Evolutionary conservation across 2,888 invertebrate species (phyloP).

Genomic region (Iphiclides podalirius): DNA sequence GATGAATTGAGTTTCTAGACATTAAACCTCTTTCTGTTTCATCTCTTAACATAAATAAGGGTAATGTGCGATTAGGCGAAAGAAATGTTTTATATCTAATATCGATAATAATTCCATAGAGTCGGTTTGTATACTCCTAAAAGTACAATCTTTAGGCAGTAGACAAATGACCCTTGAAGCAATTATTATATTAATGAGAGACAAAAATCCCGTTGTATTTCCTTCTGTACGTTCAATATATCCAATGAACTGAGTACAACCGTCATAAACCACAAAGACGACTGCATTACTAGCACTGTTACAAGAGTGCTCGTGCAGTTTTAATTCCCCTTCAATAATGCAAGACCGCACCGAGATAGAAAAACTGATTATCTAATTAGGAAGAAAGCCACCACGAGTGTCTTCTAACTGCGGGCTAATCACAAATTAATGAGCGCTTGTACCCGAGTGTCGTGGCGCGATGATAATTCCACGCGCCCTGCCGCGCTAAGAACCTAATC

Average conservation of each 20-base stretch:
- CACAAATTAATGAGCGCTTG: conserved; percentile 77
- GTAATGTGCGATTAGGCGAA: conserved; percentile 14
- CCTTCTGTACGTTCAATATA: too few relatives aligned
- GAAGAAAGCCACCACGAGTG: conserved; percentile 61
- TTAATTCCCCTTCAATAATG: conserved; percentile 17
- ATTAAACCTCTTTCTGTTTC: conserved; percentile 51
- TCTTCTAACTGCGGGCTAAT: conserved; percentile 71
- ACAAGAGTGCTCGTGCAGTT: conserved; percentile 5
- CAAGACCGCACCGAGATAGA: conserved; percentile 41
- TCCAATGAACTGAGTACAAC: too few relatives aligned
- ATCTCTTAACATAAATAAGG: conserved; percentile 37
- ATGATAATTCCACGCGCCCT: conserved; percentile 72
- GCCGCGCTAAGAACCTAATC: conserved; percentile 78
- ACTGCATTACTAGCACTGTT: neutral
- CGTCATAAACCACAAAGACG: too few relatives aligned
- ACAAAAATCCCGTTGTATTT: too few relatives aligned
- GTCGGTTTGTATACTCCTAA: too few relatives aligned
- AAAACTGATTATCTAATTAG: conserved; percentile 74
- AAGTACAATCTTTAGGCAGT: too few relatives aligned
- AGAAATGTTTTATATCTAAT: conserved; percentile 3
- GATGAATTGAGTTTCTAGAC: conserved; percentile 71
- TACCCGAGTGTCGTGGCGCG: conserved; percentile 66
- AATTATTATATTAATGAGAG: too few relatives aligned
- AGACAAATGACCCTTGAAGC: too few relatives aligned
- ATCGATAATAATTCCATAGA: neutral